These are phyloP conservation scores for Rhagonycha fulva DNA, from an alignment of 2,888 invertebrate species.

Conservation along the genomic window DNA sequence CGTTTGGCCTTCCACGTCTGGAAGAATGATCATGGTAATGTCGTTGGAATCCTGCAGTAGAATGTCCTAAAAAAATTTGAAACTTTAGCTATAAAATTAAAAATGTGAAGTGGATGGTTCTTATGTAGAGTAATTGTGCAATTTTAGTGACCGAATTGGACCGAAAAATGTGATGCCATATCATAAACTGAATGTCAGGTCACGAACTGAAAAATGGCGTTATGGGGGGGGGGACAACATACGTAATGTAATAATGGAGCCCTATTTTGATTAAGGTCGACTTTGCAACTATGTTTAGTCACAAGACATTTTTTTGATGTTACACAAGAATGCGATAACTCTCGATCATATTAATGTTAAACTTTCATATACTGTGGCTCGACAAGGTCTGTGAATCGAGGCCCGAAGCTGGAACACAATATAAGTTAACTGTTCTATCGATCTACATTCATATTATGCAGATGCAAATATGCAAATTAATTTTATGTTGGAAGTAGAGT, in stretches of 20 bases:
- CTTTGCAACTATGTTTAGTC: neutral
- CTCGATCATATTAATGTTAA: neutral
- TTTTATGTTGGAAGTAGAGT: neutral
- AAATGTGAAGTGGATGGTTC: neutral
- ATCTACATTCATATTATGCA: neutral
- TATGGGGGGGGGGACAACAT: too few relatives aligned
- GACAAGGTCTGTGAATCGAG: neutral
- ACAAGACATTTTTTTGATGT: too few relatives aligned
- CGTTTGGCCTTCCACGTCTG: conserved; percentile 65
- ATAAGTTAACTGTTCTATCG: neutral
- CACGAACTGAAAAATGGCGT: too few relatives aligned
- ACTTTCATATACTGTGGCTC: neutral
- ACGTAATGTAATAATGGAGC: too few relatives aligned
- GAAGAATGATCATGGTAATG: conserved; percentile 67
- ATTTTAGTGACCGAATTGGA: too few relatives aligned
- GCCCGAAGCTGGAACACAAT: neutral
- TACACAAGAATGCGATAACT: neutral
- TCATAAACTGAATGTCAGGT: too few relatives aligned
- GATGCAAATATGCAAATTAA: neutral
- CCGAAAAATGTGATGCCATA: too few relatives aligned
- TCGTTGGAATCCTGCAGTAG: conserved; percentile 53
- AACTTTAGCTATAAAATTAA: too few relatives aligned
- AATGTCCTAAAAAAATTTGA: conserved; percentile 43
- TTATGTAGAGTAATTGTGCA: too few relatives aligned
- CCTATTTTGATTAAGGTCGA: neutral